Evolutionary conservation across 2,888 invertebrate species (phyloP).

Genomic region (Lasius fuliginosus): DNA sequence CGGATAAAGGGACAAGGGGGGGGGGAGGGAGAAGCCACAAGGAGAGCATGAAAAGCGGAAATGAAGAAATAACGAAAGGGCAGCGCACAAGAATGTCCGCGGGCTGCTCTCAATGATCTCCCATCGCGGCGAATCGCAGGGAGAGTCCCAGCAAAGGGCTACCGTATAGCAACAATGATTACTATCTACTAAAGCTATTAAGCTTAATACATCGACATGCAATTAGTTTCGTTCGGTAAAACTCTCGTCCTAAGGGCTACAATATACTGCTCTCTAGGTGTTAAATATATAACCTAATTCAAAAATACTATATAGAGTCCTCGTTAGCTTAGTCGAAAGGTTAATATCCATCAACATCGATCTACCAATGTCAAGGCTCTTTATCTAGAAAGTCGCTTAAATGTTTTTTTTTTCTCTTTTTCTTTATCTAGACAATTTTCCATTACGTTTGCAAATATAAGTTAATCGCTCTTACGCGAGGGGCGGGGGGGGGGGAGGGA

Average conservation of each 20-base stretch:
- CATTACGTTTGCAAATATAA: slow-evolving; percentile 49
- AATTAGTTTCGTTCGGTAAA: slow-evolving; percentile 70
- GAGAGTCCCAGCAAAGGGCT: slow-evolving; percentile 1
- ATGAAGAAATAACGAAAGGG: slow-evolving; percentile 35
- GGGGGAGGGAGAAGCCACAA: slow-evolving; percentile 50
- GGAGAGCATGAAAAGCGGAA: slow-evolving; percentile 32
- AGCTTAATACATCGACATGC: slow-evolving; percentile 79
- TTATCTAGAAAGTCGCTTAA: slow-evolving; percentile 58
- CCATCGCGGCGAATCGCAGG: slow-evolving; percentile 38
- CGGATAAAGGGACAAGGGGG: slow-evolving; percentile 31
- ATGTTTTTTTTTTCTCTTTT: slow-evolving; percentile 44
- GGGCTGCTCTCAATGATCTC: slow-evolving; percentile 31
- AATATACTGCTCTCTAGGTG: slow-evolving; percentile 71
- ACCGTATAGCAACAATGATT: slow-evolving; percentile 33
- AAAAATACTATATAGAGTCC: slow-evolving; percentile 81
- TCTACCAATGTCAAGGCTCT: slow-evolving; percentile 60
- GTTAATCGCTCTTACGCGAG: slow-evolving; percentile 47
- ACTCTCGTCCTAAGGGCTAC: slow-evolving; percentile 69
- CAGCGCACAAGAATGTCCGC: slow-evolving; percentile 25
- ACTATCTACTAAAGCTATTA: slow-evolving; percentile 71
- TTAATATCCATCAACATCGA: slow-evolving; percentile 59
- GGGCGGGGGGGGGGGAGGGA: neutral
- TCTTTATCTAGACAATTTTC: slow-evolving; percentile 59
- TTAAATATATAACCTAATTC: slow-evolving; percentile 76
- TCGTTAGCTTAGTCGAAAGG: slow-evolving; percentile 75